Conservation (phyloP, 2,888 invertebrate species). For the Chymomyza amoena region DNA sequence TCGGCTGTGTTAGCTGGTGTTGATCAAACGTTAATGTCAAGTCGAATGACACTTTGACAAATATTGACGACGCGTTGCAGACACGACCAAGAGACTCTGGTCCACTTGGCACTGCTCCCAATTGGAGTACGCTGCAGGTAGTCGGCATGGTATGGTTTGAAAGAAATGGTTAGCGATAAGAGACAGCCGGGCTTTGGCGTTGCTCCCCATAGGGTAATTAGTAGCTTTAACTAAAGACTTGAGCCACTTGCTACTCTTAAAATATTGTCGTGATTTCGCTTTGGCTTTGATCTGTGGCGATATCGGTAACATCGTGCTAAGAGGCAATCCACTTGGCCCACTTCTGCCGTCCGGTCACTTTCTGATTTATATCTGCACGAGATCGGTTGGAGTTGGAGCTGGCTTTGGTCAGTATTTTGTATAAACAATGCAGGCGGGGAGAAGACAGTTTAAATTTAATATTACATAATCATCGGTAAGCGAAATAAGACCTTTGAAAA, state of each 20-base stretch:
- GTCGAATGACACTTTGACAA: conserved; percentile 76
- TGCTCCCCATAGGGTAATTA: conserved; percentile 76
- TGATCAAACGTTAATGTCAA: conserved; percentile 77
- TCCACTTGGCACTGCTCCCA: conserved; percentile 25
- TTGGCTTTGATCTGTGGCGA: conserved; percentile 56
- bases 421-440: conserved; percentile 38
- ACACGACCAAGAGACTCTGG: conserved; percentile 15
- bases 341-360: conserved; percentile 45
- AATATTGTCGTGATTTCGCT: conserved; percentile 20
- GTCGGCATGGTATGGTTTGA: neutral
- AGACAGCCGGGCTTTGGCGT: neutral
- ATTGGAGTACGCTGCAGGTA: neutral
- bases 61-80: conserved; percentile 71
- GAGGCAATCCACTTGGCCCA: conserved; percentile 55
- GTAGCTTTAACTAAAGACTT: conserved; percentile 59
- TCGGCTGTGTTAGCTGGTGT: conserved; percentile 36
- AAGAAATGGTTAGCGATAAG: conserved; percentile 16
- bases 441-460: neutral
- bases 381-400: conserved; percentile 10
- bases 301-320: conserved; percentile 23
- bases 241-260: conserved; percentile 57
- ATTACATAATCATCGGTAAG: neutral
- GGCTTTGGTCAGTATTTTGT: conserved; percentile 63
- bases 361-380: conserved; percentile 57
- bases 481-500: too few species aligned